Evolutionary conservation across 2,888 invertebrate genomes (phyloP), one percentile per base, ranked within the genome.

Genomic region (Phortica magna): DNA sequence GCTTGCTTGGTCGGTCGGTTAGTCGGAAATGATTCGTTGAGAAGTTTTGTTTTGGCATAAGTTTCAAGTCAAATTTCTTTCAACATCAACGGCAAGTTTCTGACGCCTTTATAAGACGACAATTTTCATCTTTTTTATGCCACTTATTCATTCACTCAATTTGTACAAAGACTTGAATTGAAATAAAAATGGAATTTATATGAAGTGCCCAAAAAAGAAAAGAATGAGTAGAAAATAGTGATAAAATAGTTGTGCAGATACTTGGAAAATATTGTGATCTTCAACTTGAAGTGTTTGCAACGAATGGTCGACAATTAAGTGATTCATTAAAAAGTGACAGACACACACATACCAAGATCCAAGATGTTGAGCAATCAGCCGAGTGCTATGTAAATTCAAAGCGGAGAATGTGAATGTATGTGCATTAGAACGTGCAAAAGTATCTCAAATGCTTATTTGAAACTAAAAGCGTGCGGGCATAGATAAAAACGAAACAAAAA

Each of bases 381-480:
- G 42, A 39, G 68, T 41, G 43, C 43, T 17, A 19, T 31, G 31
- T 31, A 31, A 31, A 31, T 31, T 31, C 48, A 48, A 48, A 48
- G 12, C 73, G 73, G 17, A 10, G 74, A 75, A 79, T 70, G 78
- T 81, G 67, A 39, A 31, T 73, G 77, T 71, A 84, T 88, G 88
- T 55, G 43, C 43, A 22, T 71, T 71, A 71, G 74, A 75, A 75
- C 89, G 86, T 88, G 86, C 86, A 84, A 88, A 87, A 87, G 86
- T 87, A 87, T 88, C 88, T 82, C 80, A 84, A 84, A 87, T 88
- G 87, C 86, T 88, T 88, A 87, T 87, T 87, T 88, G 88, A 87
- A 87, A 87, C 57, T 65, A 31, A 65, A 65, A 65, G 65, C 65
- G 31, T 41, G 65, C 65, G 14, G 39, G 39, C 41, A 39, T 19